Percentiles rank a stretch among this genome's conserved stretches.
Evolutionary conservation across 2,888 invertebrate species (phyloP).

Genomic region (Synergus umbraculus): DNA sequence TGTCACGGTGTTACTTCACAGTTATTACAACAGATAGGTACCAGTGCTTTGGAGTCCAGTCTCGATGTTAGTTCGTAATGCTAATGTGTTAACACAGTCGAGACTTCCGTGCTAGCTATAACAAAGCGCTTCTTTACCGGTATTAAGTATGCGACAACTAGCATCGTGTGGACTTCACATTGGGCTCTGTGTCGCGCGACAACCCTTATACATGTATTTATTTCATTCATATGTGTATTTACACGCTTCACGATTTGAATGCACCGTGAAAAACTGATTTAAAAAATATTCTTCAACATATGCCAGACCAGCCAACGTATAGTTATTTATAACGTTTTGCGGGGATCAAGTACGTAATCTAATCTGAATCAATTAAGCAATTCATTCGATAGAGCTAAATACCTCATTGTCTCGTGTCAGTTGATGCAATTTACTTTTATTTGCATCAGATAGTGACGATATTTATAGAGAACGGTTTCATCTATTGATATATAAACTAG

Average conservation of each 20-base stretch:
- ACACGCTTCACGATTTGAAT: background rate
- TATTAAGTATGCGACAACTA: conserved; percentile 53
- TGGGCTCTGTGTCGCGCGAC: background rate
- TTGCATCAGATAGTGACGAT: too few relatives aligned
- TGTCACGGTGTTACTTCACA: conserved; percentile 69
- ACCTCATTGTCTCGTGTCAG: background rate
- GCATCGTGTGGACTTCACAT: conserved; percentile 1
- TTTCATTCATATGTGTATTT: background rate
- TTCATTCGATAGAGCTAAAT: background rate
- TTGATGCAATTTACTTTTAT: too few relatives aligned
- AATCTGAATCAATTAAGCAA: background rate
- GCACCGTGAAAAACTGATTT: background rate
- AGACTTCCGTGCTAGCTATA: conserved; percentile 72
- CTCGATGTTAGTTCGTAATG: conserved; percentile 73
- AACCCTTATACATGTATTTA: background rate
- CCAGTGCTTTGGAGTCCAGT: conserved; percentile 74
- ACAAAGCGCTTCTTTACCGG: conserved; percentile 68
- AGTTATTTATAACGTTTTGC: background rate
- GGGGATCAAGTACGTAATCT: background rate
- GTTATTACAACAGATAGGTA: conserved; percentile 74
- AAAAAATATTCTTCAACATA: too few relatives aligned
- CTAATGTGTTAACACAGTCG: conserved; percentile 72
- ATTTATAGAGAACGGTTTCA: too few relatives aligned
- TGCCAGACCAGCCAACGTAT: too few relatives aligned
- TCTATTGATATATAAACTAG: too few relatives aligned